Conservation (phyloP, 2,797 vertebrate genomes). For the Threskiornis aethiopicus region DNA sequence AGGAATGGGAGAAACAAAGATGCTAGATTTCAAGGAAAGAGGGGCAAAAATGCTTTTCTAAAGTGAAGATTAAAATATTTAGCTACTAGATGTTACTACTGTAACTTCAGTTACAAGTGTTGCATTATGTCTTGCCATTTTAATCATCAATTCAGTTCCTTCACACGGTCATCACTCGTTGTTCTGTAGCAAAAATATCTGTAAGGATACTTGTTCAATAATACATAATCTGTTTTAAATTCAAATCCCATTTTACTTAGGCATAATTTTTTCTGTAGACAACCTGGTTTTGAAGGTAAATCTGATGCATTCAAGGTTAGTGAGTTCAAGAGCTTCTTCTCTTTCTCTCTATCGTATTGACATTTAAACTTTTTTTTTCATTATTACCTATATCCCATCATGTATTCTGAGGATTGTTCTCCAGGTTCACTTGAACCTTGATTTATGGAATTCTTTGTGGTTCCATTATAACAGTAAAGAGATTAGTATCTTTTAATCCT, state of each 20-base stretch:
- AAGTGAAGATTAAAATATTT: background rate
- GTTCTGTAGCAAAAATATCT: background rate
- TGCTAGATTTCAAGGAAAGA: background rate
- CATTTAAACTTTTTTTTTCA: background rate
- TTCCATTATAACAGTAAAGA: slow-evolving; percentile 29
- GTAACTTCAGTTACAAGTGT: background rate
- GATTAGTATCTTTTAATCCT: slow-evolving; percentile 40
- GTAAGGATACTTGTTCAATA: background rate
- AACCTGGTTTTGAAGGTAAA: background rate
- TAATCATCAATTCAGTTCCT: background rate
- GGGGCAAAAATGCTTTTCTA: background rate
- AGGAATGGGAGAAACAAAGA: background rate
- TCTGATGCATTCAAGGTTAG: background rate
- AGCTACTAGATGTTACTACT: background rate
- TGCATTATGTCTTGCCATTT: background rate
- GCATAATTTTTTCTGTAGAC: background rate
- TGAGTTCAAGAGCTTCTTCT: background rate
- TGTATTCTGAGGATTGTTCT: background rate
- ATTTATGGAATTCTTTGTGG: slow-evolving; percentile 37
- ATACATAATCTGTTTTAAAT: background rate
- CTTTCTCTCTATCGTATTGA: background rate
- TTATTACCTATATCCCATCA: background rate
- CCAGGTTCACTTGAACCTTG: slow-evolving; percentile 3
- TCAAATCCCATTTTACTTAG: background rate
- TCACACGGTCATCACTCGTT: background rate